Percentiles rank a stretch among this genome's conserved stretches.
Conservation (phyloP, 1,140 invertebrate species). For the Copidosoma floridanum region DNA sequence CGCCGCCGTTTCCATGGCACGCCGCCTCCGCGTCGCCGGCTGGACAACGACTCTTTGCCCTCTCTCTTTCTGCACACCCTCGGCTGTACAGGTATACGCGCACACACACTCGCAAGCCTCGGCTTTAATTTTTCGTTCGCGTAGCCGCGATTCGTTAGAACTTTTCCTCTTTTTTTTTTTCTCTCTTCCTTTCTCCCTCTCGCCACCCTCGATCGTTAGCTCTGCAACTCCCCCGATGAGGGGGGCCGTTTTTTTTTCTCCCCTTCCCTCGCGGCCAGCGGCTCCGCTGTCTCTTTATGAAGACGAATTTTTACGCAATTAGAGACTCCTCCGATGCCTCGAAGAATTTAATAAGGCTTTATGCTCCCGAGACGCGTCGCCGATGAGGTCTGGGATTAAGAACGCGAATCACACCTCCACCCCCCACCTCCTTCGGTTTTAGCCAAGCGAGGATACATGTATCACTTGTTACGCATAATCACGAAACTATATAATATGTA, state of each 20-base stretch:
- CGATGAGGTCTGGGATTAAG: no score
- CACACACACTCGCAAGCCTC: no score
- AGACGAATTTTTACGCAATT: constrained; percentile 16
- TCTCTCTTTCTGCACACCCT: neutral
- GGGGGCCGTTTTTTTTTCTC: no score
- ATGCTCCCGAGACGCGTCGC: neutral
- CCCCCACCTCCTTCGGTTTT: no score
- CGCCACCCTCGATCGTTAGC: neutral
- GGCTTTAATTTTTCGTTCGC: neutral
- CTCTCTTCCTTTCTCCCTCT: neutral
- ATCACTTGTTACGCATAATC: no score
- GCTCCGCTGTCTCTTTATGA: constrained; percentile 8
- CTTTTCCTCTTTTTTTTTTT: neutral
- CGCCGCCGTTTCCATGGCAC: constrained; percentile 15
- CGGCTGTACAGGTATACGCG: no score
- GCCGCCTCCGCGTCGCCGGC: constrained; percentile 14
- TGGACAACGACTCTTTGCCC: constrained; percentile 7
- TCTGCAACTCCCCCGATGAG: no score
- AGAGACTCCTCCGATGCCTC: neutral
- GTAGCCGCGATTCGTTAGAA: neutral
- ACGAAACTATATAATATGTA: no score
- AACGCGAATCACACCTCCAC: no score
- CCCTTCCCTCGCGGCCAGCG: no score
- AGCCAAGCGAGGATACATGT: no score
- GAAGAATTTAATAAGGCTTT: constrained; percentile 11